These are phyloP conservation scores for Mohoua ochrocephala DNA, from an alignment of 2,113 vertebrate species.

Conservation along the genomic window DNA sequence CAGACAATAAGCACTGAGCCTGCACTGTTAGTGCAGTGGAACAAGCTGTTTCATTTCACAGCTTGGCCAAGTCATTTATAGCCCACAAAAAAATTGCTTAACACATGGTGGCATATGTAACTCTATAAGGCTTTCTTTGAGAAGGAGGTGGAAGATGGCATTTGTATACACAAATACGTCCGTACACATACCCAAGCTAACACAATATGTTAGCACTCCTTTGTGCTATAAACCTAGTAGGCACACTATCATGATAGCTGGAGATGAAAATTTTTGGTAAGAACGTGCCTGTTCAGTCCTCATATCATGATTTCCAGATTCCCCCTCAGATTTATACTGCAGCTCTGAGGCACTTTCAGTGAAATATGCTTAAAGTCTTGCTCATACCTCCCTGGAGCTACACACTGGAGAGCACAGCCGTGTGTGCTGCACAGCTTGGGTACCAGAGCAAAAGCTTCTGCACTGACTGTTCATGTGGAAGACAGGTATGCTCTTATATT, in stretches of 20 bases:
- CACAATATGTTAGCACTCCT: constrained; percentile 25
- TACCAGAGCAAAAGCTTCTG: constrained; percentile 48
- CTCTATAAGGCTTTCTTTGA: constrained; percentile 14
- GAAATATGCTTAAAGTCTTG: constrained; percentile 57
- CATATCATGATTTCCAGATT: constrained; percentile 24
- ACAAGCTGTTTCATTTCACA: constrained; percentile 64
- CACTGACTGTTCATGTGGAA: constrained; percentile 45
- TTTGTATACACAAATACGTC: constrained; percentile 49
- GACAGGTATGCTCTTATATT: constrained; percentile 45
- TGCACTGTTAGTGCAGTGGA: constrained; percentile 2
- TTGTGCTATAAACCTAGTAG: constrained; percentile 5
- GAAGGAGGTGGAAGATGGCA: constrained; percentile 55
- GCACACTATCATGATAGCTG: not conserved
- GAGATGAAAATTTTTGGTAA: not conserved
- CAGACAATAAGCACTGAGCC: constrained; percentile 32
- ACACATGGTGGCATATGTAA: constrained; percentile 57
- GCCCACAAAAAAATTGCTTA: constrained; percentile 47
- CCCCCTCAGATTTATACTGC: constrained; percentile 27
- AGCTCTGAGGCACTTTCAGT: constrained; percentile 31
- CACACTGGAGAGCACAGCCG: constrained; percentile 31
- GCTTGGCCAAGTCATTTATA: constrained; percentile 56
- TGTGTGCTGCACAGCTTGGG: constrained; percentile 34
- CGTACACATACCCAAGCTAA: not conserved
- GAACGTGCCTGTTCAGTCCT: constrained; percentile 13
- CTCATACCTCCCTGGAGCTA: constrained; percentile 47